Base-by-base conservation (phyloP, 2,888 invertebrate species). In the Mesorhabditis sp. region DNA sequence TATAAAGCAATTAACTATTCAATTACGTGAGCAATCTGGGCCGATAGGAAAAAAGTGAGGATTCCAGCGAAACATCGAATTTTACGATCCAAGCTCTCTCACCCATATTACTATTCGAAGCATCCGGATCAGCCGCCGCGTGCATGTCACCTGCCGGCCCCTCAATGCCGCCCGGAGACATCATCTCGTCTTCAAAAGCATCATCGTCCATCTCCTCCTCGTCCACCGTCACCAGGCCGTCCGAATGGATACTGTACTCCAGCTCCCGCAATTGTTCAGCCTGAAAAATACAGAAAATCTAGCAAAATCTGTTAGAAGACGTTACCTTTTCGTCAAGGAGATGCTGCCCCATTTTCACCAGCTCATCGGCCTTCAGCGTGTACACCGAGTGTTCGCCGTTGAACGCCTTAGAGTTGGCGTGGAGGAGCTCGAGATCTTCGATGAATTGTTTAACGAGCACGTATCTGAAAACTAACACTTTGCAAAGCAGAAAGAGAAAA, bases 291-390 rank as follows among this genome's bases (percentile, higher is more conserved):
- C 13, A 43, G 13, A 43, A 66, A 13, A 15, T 66, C 66, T 41
- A 7, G 42, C 28, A 28, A 28, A 28, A 28, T 28, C 28, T 28
- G 28, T 28, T 28, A 28, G 28, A 28, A 28, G 28, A 28, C 28
- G 28, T 28, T 28, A 50, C 58, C 58, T 82, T 74, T 65, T 79
- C 73, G 4, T 67, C 67, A 3, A 85, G 64, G 15, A 76, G 61
- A 28, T 50, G 45, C 13, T 78, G 67, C 4, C 80, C 81, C 65
- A 73, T 5, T 0, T 76, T 69, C 5, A 74, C 62, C 45, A 86
- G 83, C 67, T 84, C 84, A 4, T 65, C 58, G 5, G 85, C 85
- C 69, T 85, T 85, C 1, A 45, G 42, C 4, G 85, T 85, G 73
- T 82, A 86, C 28, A 69, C 43, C n/a, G 76, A 45, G 2, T 5